These are phyloP conservation scores for Hyposoter dolosus DNA, from an alignment of 2,888 invertebrate species.

Conservation along the genomic window DNA sequence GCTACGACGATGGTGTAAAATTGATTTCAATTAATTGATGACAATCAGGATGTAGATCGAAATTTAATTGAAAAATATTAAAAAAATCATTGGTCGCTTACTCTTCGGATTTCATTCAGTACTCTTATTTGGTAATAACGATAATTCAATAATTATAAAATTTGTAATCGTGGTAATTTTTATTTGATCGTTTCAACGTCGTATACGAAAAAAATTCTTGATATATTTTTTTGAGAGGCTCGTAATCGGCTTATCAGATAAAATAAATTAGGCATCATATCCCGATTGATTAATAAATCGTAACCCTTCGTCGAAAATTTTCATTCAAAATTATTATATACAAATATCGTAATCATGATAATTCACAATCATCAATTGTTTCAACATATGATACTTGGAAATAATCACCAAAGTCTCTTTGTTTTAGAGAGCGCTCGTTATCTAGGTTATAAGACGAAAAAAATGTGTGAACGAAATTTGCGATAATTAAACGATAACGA, in stretches of 20 bases:
- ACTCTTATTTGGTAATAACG: background rate
- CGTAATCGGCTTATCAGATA: no score
- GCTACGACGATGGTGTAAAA: background rate
- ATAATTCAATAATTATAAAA: background rate
- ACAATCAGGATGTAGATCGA: no score
- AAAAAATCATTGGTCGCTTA: no score
- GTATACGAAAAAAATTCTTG: background rate
- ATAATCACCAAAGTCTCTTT: background rate
- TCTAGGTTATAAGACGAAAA: background rate
- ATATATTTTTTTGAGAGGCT: no score
- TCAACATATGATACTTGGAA: background rate
- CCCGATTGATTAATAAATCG: no score
- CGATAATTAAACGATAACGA: constrained; percentile 44
- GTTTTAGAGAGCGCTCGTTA: background rate
- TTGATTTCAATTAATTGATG: background rate
- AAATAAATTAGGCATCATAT: no score
- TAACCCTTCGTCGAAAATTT: no score
- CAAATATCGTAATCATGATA: background rate
- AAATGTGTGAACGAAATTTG: constrained; percentile 1
- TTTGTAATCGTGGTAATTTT: background rate
- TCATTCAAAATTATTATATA: no score
- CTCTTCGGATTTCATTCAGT: background rate
- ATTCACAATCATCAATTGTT: background rate
- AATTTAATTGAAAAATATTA: no score
- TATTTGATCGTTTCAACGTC: background rate